Conservation (phyloP, 2,113 vertebrate species). For the Spizaetus ornatus region DNA sequence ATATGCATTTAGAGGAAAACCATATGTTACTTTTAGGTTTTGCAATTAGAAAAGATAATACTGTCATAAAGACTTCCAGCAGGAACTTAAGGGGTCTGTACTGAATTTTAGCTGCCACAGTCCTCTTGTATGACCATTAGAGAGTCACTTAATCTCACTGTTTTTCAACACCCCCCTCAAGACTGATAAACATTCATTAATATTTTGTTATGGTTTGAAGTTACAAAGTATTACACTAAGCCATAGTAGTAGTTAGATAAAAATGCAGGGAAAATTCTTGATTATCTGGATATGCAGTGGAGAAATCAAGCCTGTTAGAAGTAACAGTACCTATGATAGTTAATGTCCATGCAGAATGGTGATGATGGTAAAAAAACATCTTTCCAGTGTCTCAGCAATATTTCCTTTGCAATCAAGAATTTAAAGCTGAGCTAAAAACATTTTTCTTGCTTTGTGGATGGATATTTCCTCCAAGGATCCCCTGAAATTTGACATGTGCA, state of each 20-base stretch:
- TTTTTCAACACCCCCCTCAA: not conserved
- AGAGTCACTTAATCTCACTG: not conserved
- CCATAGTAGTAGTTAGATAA: not conserved
- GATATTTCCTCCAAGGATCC: conserved; percentile 10
- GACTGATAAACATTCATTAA: not conserved
- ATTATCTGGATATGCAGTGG: not conserved
- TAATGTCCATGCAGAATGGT: not conserved
- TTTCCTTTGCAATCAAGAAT: conserved; percentile 35
- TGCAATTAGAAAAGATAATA: not conserved
- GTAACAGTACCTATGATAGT: not conserved
- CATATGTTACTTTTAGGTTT: not conserved
- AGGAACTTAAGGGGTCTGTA: not conserved
- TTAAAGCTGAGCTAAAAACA: conserved; percentile 1
- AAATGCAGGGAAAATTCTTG: conserved; percentile 1
- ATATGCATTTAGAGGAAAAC: not conserved
- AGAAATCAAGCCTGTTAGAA: conserved; percentile 17
- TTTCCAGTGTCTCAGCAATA: not conserved
- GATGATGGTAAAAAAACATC: not conserved
- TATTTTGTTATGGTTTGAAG: not conserved
- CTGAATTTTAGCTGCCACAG: not conserved
- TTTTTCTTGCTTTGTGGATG: not conserved
- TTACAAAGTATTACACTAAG: not conserved
- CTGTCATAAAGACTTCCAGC: not conserved
- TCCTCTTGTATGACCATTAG: not conserved
- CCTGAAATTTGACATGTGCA: conserved; percentile 1